Evolutionary conservation across 2,113 vertebrate genomes (phyloP), one percentile per base, ranked within the genome.

Genomic region (Hipposideros armiger): DNA sequence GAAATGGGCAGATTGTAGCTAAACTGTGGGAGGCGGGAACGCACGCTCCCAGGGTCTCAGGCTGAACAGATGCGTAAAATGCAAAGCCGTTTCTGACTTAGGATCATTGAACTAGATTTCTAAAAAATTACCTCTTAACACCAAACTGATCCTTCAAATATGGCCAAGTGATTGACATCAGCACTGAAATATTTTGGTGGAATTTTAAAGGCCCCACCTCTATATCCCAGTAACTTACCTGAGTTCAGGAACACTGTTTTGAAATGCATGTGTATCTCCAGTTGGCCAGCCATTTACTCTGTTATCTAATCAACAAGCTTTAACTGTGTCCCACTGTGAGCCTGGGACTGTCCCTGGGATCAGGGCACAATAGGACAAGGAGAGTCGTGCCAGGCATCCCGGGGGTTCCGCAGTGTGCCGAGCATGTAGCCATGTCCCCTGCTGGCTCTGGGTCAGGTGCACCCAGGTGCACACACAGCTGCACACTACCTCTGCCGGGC

Each of bases 1-100:
- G 62, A 94, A 87, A 96, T 30, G 60, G 97, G 92, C 96, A 90
- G 70, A 90, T 52, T 94, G 80, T 87, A 86, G 78, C 19, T 72
- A 90, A 93, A 87, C 70, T 74, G 64, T 16, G 36, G 56, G 64
- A 89, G 89, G 91, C 95, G 72, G 88, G 77, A 94, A 66, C 3
- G 28, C 40, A 30, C 11, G 36, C 32, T 72, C 89, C 77, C 32
- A 56, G 81, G 36, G 81, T 58, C 56, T 76, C 91, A 56, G 3
- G 0, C 77, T 32, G 76, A 64, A 14, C 54, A 77, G 62, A 52
- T 6, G 32, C 15, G 67, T 60, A 24, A 58, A 78, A 28, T 1
- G n/a, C 17, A 3, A 64, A 77, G 17, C 14, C 30, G 30, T 28
- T 28, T 84, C 36, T 50, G 67, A 82, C 11, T 32, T 7, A 36